Conservation (phyloP, 2,888 invertebrate genomes). For the Nezara viridula region DNA sequence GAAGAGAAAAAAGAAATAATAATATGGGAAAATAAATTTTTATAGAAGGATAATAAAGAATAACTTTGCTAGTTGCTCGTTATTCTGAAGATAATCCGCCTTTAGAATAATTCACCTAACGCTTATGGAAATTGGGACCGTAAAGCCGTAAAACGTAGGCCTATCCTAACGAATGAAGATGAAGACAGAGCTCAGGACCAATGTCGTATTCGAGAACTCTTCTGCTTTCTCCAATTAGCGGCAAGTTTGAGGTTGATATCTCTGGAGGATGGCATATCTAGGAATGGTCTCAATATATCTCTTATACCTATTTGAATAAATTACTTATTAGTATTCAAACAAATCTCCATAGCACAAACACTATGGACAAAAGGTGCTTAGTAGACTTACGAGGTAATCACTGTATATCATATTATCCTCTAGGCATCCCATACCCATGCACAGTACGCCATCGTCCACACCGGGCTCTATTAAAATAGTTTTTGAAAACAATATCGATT, state of each 20-base stretch:
- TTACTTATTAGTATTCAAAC: too few species aligned
- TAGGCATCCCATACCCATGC: too few species aligned
- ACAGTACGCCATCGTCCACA: too few species aligned
- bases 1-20: neutral
- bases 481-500: too few species aligned
- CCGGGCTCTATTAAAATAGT: too few species aligned
- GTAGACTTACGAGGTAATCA: too few species aligned
- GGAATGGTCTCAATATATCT: neutral
- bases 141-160: neutral
- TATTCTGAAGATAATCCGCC: neutral
- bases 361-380: too few species aligned
- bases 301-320: neutral
- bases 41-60: neutral
- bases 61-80: neutral
- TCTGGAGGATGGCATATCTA: neutral
- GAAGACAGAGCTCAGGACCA: neutral
- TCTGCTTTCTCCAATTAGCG: constrained; percentile 12
- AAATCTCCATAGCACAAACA: too few species aligned
- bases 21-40: neutral
- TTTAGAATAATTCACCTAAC: neutral
- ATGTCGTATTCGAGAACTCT: neutral
- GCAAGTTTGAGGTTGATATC: neutral
- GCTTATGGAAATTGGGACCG: neutral
- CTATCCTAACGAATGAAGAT: neutral
- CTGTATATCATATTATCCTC: too few species aligned